phyloP scores from a whole-genome alignment of 2,888 invertebrate genomes.

The Gerris lacustris region DNA sequence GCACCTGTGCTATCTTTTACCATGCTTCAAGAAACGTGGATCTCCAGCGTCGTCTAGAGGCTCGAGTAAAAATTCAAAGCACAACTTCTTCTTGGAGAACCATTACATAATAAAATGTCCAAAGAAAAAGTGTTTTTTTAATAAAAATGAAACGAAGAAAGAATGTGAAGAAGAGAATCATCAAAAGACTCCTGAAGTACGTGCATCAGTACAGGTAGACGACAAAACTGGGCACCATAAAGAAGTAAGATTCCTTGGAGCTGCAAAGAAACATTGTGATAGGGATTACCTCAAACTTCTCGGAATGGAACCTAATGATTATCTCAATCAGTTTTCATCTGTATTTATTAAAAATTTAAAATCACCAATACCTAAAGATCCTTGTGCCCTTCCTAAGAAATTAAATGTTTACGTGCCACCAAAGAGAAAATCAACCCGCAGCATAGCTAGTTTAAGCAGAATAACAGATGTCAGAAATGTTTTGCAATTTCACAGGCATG shows the following conservation, averaged over 20 bases:
- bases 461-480: not conserved
- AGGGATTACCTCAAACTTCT: not conserved
- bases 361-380: slow-evolving; percentile 24
- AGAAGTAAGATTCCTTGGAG: not conserved
- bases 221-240: not conserved
- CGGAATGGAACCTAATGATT: slow-evolving; percentile 18
- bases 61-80: too few relatives aligned
- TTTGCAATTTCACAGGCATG: not conserved
- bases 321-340: slow-evolving; percentile 23
- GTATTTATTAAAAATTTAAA: slow-evolving; percentile 24
- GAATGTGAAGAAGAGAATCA: too few relatives aligned
- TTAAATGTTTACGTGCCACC: not conserved
- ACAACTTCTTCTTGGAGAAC: too few relatives aligned
- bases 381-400: slow-evolving; percentile 15
- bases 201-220: too few relatives aligned
- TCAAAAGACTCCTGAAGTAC: too few relatives aligned
- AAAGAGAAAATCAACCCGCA: not conserved
- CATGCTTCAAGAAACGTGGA: too few relatives aligned
- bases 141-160: too few relatives aligned
- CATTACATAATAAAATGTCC: too few relatives aligned
- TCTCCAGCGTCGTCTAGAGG: too few relatives aligned
- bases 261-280: not conserved
- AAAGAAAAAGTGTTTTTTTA: too few relatives aligned
- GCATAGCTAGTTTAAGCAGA: not conserved
- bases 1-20: too few relatives aligned